phyloP scores from a whole-genome alignment of 92 coral and sea anemone genomes.

The Blastomussa wellsi region DNA sequence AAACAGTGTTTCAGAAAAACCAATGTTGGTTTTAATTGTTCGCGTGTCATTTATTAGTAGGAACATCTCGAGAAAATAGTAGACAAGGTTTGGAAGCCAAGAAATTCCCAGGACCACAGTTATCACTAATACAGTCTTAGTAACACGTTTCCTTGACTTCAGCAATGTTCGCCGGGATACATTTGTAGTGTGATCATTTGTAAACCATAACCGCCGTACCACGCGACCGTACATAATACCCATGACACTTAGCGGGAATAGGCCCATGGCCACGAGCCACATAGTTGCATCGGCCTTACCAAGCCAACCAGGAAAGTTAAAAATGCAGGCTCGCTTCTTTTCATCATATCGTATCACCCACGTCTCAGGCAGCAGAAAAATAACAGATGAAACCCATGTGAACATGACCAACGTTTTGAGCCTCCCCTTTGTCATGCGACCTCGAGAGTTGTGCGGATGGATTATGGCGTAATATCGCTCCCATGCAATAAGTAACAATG shows the following conservation, averaged over 20 bases:
- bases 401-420: slow-evolving; percentile 25
- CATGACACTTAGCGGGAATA: slow-evolving; percentile 51
- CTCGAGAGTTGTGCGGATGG: slow-evolving; percentile 37
- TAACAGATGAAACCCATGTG: slow-evolving; percentile 39
- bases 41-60: slow-evolving; percentile 11
- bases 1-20: slow-evolving; percentile 26
- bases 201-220: slow-evolving; percentile 53
- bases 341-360: slow-evolving; percentile 22
- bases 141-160: slow-evolving; percentile 67
- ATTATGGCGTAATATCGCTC: slow-evolving; percentile 68
- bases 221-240: slow-evolving; percentile 55
- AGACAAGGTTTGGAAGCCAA: slow-evolving; percentile 62
- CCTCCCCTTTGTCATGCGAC: slow-evolving; percentile 50
- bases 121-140: slow-evolving; percentile 55
- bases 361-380: slow-evolving; percentile 38
- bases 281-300: slow-evolving; percentile 29
- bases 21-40: not conserved
- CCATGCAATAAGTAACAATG: slow-evolving; percentile 59
- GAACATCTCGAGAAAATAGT: slow-evolving; percentile 33
- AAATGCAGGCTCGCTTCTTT: slow-evolving; percentile 30
- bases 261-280: slow-evolving; percentile 42
- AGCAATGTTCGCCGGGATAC: slow-evolving; percentile 54
- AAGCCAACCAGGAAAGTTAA: slow-evolving; percentile 32
- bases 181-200: slow-evolving; percentile 10
- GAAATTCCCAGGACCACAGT: slow-evolving; percentile 54